Base-by-base conservation (phyloP, 2,797 vertebrate genomes). In the Masticophis lateralis region DNA sequence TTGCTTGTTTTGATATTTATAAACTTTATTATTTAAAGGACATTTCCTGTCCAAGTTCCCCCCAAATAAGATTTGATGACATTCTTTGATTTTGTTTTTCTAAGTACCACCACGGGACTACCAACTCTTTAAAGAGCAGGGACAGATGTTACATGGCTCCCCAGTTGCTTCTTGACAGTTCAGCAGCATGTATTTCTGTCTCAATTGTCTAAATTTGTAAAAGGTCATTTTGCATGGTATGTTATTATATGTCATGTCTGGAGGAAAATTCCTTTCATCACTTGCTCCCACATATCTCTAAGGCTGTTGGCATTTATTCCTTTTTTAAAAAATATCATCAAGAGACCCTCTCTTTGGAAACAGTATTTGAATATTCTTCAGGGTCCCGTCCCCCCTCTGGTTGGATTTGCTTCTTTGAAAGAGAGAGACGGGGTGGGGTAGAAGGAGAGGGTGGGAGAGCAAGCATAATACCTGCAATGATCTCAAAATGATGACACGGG, bases 381-480 rank as follows among this genome's bases (percentile, higher is more conserved):
- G 74, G 13, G 0, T 7, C 0, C 11, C 1, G 37, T 37, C 27
- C 12, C 4, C 1, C 1, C 18, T 8, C 18, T 1, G 1, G 20
- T 10, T 43, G 18, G 37, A 79, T 79, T 79, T 79, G 37, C 18
- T 79, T 43, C 74, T 43, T 79, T 79, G 37, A 43, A 79, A 79
- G n/a, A 16, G 66, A 9, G 18, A 43, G 74, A 43, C 4, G 3
- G 4, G 7, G 69, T 74, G 18, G 74, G 18, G 37, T 69, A 9
- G 20, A 22, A 43, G 37, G 43, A 83, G 74, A 47, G 3, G 20
- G 16, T 22, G 37, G 74, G 4, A 83, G 37, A 83, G 37, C 74
- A 83, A 47, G 74, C 9, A 74, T 9, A 37, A 74, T 32, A 8
- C 14, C 12, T 74, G 14, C 5, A 22, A 83, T 47, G 20, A 47